Evolutionary conservation across 2,888 invertebrate species (phyloP).

Genomic region (Caenorhabditis sp.): DNA sequence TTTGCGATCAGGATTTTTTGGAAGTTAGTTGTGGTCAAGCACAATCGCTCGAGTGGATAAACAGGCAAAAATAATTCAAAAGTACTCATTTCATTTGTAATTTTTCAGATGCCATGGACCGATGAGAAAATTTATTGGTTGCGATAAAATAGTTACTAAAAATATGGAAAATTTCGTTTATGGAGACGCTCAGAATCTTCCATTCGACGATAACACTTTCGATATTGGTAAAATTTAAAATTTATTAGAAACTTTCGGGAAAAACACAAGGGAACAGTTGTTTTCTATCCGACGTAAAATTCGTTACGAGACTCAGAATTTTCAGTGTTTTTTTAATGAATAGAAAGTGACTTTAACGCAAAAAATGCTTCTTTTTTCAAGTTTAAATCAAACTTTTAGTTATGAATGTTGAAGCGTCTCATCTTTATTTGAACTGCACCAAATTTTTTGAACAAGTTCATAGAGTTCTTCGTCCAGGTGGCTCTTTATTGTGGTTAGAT

Average conservation of each 20-base stretch:
- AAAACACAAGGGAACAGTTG: no score
- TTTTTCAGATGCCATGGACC: conserved; percentile 55
- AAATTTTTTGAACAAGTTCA: conserved; percentile 53
- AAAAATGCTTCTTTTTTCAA: no score
- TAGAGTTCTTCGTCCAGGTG: conserved; percentile 50
- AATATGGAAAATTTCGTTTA: conserved; percentile 18
- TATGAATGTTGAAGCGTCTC: conserved; percentile 61
- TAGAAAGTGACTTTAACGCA: no score
- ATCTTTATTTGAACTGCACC: conserved; percentile 49
- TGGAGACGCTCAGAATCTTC: conserved; percentile 53
- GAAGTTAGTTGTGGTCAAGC: conserved; percentile 66
- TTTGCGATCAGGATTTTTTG: conserved; percentile 42
- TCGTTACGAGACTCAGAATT: no score
- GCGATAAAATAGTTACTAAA: conserved; percentile 39
- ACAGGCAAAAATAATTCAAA: conserved; percentile 30
- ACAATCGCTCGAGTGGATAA: conserved; percentile 57
- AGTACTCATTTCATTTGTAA: neutral
- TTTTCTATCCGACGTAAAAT: no score
- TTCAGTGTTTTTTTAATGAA: no score
- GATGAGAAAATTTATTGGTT: conserved; percentile 38
- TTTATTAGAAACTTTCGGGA: no score
- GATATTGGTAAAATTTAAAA: conserved; percentile 13
- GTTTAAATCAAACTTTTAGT: conserved; percentile 36
- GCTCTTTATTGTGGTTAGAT: conserved; percentile 59
- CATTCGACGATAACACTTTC: conserved; percentile 31